Evolutionary conservation across 2,888 invertebrate genomes (phyloP), one percentile per base, ranked within the genome.

Genomic region (Neoascia interrupta): DNA sequence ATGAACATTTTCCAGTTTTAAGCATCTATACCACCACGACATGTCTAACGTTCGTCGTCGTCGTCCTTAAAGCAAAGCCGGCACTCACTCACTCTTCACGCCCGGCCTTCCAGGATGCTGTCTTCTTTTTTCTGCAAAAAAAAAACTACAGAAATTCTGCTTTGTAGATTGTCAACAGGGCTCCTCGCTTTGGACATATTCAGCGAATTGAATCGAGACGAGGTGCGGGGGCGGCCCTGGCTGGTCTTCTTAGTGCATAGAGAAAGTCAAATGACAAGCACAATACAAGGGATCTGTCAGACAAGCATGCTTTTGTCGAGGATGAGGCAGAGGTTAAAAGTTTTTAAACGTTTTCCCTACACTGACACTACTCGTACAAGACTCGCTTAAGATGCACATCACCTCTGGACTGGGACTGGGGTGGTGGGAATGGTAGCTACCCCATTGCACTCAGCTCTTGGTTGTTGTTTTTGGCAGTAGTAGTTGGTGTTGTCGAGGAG

Each of bases 161-260:
- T 75, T 69, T 75, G 75, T 43, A 75, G 45, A 61, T 69, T 75
- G 75, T 69, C 69, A 75, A 54, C 61, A 66, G 66, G n/a, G n/a
- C n/a, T n/a, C n/a, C 64, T 79, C 61, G 54, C 53, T 61, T 68
- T 79, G 73, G 68, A 73, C 79, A 73, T 72, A 66, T 72, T 66
- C 66, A 64, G 39, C 19, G 60, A 66, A 73, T 79, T 73, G 56
- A 54, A 79, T 79, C 8, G 43, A 11, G 11, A 23, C 3, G 28
- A 47, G 15, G 5, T 26, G 16, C 16, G 16, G 0, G 8, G 6
- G 31, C 26, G 18, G 56, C 53, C 19, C 26, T 4, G 8, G 26
- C 26, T 31, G 31, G 8, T 2, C 3, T 8, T 8, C 3, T n/a
- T 31, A 41, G 21, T 26, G 11, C 18, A 56, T n/a, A 61, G 34